phyloP scores from a whole-genome alignment of 1,140 invertebrate species.

The Aphidius ervi region DNA sequence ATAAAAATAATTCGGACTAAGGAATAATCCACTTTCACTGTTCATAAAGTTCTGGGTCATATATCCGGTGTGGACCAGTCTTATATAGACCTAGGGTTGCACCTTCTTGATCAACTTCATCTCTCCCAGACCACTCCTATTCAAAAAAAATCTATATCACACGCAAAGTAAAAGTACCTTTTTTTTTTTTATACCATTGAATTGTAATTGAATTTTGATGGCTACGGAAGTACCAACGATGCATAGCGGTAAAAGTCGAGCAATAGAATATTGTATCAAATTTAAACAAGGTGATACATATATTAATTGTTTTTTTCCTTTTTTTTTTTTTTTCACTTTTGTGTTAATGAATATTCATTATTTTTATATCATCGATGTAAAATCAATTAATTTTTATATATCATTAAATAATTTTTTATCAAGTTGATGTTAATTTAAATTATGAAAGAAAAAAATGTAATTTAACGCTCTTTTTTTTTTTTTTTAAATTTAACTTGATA shows the following conservation, averaged over 20 bases:
- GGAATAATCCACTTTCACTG: conserved; percentile 42
- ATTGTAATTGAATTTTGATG: conserved; percentile 18
- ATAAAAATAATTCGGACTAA: conserved; percentile 2
- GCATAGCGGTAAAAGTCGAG: neutral
- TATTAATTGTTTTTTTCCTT: neutral
- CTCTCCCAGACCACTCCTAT: conserved; percentile 28
- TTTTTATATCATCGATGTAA: too few relatives aligned
- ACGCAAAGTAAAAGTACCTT: conserved; percentile 28
- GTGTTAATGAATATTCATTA: neutral
- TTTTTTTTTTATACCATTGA: conserved; percentile 12
- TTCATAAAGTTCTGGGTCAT: conserved; percentile 44
- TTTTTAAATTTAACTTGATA: too few relatives aligned
- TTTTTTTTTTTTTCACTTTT: neutral
- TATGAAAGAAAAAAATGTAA: too few relatives aligned
- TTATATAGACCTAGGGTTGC: conserved; percentile 38
- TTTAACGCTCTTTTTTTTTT: too few relatives aligned
- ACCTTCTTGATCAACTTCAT: conserved; percentile 8
- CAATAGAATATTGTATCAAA: conserved; percentile 3
- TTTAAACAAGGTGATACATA: neutral
- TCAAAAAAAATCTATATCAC: conserved; percentile 29
- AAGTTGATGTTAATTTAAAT: too few relatives aligned
- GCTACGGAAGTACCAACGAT: conserved; percentile 7
- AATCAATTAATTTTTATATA: too few relatives aligned
- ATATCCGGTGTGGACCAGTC: conserved; percentile 44
- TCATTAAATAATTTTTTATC: too few relatives aligned